Conservation (phyloP, 2,113 vertebrate species). For the Percopsis transmontana region DNA sequence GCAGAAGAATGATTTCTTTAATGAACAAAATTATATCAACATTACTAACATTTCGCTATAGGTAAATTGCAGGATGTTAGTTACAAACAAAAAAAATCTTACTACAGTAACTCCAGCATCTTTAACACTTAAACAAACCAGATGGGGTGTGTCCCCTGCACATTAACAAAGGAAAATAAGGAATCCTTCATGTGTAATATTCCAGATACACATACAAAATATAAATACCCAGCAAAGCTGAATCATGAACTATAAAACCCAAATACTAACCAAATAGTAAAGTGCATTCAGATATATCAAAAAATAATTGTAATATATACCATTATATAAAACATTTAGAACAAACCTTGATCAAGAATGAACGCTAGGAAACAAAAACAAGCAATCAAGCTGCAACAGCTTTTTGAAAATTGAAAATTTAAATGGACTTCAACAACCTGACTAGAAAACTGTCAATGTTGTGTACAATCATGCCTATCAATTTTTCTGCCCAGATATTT, state of each 20-base stretch:
- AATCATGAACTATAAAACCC: neutral
- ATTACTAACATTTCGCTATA: too few species aligned
- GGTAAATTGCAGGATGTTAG: too few species aligned
- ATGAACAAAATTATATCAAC: too few species aligned
- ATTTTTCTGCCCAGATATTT: slow-evolving; percentile 38
- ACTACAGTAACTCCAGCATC: too few species aligned
- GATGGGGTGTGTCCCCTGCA: too few species aligned
- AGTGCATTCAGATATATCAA: neutral
- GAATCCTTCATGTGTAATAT: too few species aligned
- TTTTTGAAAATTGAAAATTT: neutral
- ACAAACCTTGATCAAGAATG: neutral
- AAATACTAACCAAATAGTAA: neutral
- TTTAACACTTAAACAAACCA: too few species aligned
- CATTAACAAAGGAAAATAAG: too few species aligned
- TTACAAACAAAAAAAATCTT: too few species aligned
- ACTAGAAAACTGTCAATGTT: neutral
- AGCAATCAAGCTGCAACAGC: neutral
- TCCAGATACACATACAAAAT: too few species aligned
- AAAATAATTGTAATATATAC: neutral
- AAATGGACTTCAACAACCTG: neutral
- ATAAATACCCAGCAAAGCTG: too few species aligned
- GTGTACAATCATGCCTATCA: neutral
- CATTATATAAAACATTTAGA: neutral
- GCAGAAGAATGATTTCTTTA: too few species aligned
- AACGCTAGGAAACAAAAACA: neutral